Conservation (phyloP, 2,113 vertebrate species). For the Gymnorhina tibicen region DNA sequence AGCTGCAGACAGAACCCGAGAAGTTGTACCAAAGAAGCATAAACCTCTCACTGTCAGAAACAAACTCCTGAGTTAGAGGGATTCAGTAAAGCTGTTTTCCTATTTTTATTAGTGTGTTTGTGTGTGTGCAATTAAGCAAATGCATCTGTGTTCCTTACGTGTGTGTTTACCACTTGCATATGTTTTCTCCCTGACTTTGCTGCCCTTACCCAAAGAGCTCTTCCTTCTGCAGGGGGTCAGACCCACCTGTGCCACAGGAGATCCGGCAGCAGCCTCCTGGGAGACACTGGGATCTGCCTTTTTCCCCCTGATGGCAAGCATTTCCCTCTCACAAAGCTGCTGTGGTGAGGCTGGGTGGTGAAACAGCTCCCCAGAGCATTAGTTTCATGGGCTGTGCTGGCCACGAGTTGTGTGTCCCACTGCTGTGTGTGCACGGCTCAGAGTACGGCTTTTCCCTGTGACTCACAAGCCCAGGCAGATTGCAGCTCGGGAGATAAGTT, state of each 20-base stretch:
- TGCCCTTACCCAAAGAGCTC: neutral
- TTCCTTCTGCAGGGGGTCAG: neutral
- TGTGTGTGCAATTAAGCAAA: neutral
- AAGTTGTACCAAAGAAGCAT: neutral
- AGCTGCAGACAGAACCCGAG: neutral
- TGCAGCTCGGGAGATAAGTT: neutral
- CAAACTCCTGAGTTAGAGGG: neutral
- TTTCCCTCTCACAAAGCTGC: fast-evolving
- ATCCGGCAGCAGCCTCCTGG: neutral
- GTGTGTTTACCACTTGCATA: neutral
- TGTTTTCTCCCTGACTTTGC: neutral
- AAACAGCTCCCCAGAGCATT: neutral
- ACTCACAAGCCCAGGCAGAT: neutral
- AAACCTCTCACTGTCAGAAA: neutral
- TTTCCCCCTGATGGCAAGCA: fast-evolving
- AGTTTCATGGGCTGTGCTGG: neutral
- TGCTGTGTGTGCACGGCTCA: neutral
- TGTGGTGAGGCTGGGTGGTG: neutral
- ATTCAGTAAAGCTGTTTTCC: neutral
- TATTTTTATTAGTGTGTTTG: neutral
- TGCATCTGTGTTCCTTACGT: fast-evolving
- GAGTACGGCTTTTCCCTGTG: neutral
- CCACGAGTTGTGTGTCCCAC: neutral
- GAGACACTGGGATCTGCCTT: neutral
- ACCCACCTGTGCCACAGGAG: fast-evolving